Evolutionary conservation across 1,140 invertebrate genomes (phyloP).

Genomic region (Oedothorax gibbosus): DNA sequence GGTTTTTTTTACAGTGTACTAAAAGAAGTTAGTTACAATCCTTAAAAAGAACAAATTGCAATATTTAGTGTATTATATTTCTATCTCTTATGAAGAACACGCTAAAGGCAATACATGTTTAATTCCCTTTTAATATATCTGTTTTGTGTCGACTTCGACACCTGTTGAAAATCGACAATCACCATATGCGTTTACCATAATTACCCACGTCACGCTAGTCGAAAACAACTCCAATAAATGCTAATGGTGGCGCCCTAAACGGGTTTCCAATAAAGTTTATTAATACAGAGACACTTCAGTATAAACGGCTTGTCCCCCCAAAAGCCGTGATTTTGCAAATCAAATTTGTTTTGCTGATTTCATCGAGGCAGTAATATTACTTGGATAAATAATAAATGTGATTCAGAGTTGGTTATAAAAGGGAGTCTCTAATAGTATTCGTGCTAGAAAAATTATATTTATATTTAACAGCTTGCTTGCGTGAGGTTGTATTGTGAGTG

Average conservation of each 20-base stretch:
- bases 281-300: conserved; percentile 22
- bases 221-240: conserved; percentile 38
- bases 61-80: too few species aligned
- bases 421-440: too few species aligned
- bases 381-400: conserved; percentile 18
- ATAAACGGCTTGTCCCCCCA: neutral
- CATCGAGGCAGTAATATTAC: neutral
- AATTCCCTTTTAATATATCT: neutral
- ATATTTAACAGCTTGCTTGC: too few species aligned
- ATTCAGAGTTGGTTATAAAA: neutral
- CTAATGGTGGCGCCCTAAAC: conserved; percentile 24
- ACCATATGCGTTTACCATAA: conserved; percentile 21
- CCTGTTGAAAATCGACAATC: conserved; percentile 21
- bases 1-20: too few species aligned
- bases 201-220: conserved; percentile 27
- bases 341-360: conserved; percentile 10
- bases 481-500: too few species aligned
- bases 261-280: conserved; percentile 54
- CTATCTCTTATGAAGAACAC: too few species aligned
- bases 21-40: too few species aligned
- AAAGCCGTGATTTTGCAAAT: conserved; percentile 31
- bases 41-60: too few species aligned
- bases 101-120: too few species aligned
- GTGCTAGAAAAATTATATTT: too few species aligned
- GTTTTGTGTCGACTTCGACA: conserved; percentile 34